Base-by-base conservation (phyloP, 2,113 vertebrate genomes). In the Myotis brandtii region DNA sequence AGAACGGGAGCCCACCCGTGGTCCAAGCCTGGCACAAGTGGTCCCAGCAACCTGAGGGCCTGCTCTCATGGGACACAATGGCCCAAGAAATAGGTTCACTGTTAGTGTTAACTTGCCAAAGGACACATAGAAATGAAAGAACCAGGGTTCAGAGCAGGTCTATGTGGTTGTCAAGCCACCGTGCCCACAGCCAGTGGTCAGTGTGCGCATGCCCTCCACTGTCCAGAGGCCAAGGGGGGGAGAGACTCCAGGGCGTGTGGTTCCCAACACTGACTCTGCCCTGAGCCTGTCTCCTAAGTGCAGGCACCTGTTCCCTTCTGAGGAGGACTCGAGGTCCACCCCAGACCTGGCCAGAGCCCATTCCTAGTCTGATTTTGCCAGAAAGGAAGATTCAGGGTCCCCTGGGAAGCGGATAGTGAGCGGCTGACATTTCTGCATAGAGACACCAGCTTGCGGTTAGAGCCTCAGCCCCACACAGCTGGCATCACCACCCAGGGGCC, bases 181-280 rank as follows among this genome's bases (percentile, higher is more conserved):
- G 16, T 46, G 27, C 37, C 14, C 67, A 32, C 6, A 11, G 40
- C 52, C 27, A 5, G 66, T 13, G 0, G 30, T 32, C 20, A n/a
- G 30, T 1, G 0, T 21, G 43, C 3, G 2, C 4, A 1, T 1
- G 2, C 48, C 34, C 21, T 50, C 54, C 27, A 2, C 0, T 2
- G 23, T 27, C 54, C 37, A 40, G 18, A 11, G 59, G 76, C 82
- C 59, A 17, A 43, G 43, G 18, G 20, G 27, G 50, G 40, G 23
- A 84, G 43, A 9, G 48, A 21, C 21, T 37, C 6, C 12, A 34
- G 30, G 27, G 11, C 9, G 16, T 16, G n/a, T 40, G 84, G 32
- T 25, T 64, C n/a, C n/a, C 7, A 66, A 25, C 46, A 8, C 10
- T 73, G 46, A 16, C 20, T 23, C 20, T 69, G 27, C 50, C 70